Base-by-base conservation (phyloP, 2,113 vertebrate genomes). In the Bufo bufo region DNA sequence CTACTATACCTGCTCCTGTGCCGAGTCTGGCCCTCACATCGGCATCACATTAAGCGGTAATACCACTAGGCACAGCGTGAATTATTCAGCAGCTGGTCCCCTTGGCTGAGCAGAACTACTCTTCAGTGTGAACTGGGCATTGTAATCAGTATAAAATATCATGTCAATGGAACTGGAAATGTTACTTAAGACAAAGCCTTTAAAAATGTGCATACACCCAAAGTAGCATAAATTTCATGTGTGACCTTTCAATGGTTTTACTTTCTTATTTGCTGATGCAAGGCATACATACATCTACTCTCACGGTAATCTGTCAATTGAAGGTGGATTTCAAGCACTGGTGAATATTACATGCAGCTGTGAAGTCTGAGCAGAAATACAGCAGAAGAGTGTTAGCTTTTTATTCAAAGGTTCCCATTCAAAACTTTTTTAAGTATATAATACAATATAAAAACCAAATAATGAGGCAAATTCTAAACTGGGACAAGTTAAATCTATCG, bases 171-270 rank as follows among this genome's bases (percentile, higher is more conserved):
- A 49, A 69, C 50, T 69, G 63, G n/a, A 84, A 84, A 54, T 54
- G 65, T 84, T 69, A 83, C 81, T 83, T 66, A 33, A 84, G 47
- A 52, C 10, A 54, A 71, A 52, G 47, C 63, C 50, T 84, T 84
- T 69, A 23, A 54, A 66, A 84, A 84, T 84, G 82, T 84, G 82
- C 82, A 84, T 69, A 43, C 17, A 71, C 65, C 63, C 82, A 84
- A 71, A 43, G 65, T 71, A 84, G 65, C 63, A 69, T 69, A 84
- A 84, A 84, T 84, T 50, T 54, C n/a, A 69, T 54, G 63, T 3
- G 13, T 84, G 82, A 54, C 63, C 63, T 71, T 84, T 71, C 54
- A 8, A 66, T 84, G 63, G 49, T 69, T 84, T 33, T n/a, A 71
- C 49, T 69, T 50, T 83, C 19, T 83, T 69, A 66, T 52, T 71